Conservation (phyloP, 2,888 invertebrate genomes). For the Lasioglossum oenotherae region DNA sequence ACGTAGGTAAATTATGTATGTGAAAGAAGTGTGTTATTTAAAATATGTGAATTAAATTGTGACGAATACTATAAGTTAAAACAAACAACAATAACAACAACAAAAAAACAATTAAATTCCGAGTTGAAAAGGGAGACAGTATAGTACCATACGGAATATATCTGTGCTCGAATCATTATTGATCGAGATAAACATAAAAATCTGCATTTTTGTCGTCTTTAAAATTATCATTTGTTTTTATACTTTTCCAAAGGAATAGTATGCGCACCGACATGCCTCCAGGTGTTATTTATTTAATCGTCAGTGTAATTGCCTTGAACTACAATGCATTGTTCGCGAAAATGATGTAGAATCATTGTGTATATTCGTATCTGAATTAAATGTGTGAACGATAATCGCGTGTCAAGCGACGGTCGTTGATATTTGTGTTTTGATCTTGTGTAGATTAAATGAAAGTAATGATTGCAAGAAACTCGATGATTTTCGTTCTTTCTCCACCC, state of each 20-base stretch:
- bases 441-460: slow-evolving; percentile 67
- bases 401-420: slow-evolving; percentile 47
- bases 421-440: slow-evolving; percentile 72
- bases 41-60: slow-evolving; percentile 45
- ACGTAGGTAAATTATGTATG: slow-evolving; percentile 60
- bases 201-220: slow-evolving; percentile 54
- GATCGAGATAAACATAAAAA: slow-evolving; percentile 32
- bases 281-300: slow-evolving; percentile 54
- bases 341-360: slow-evolving; percentile 41
- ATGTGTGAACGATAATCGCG: slow-evolving; percentile 45
- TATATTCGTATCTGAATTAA: slow-evolving; percentile 57
- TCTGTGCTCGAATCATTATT: slow-evolving; percentile 30
- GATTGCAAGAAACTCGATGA: slow-evolving; percentile 22
- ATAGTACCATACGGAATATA: slow-evolving; percentile 7
- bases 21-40: slow-evolving; percentile 62
- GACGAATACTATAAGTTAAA: slow-evolving; percentile 33
- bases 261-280: slow-evolving; percentile 10
- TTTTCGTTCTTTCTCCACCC: slow-evolving; percentile 1
- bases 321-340: slow-evolving; percentile 40
- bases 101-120: slow-evolving; percentile 5
- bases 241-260: slow-evolving; percentile 61
- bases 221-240: slow-evolving; percentile 62
- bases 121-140: slow-evolving; percentile 21
- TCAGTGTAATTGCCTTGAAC: slow-evolving; percentile 47
- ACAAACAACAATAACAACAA: background rate